A percentile compares a stretch with the other conserved stretches of the same genome.
Evolutionary conservation across 2,113 vertebrate genomes (phyloP).

Genomic region (Pseudopodoces humilis): DNA sequence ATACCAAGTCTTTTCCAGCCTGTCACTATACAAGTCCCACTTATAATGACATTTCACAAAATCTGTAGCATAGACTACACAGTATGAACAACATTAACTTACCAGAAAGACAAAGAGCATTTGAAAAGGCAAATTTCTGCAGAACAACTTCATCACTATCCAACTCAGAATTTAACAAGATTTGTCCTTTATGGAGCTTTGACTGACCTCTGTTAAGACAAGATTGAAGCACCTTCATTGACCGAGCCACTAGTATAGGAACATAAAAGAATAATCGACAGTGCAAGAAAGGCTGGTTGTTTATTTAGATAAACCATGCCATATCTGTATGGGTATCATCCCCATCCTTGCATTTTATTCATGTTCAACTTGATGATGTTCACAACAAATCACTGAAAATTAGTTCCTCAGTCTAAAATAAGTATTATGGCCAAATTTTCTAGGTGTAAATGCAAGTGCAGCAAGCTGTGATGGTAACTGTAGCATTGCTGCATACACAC

Average conservation of each 20-base stretch:
- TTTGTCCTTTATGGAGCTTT: slow-evolving; percentile 88
- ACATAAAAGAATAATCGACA: not conserved
- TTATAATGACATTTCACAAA: not conserved
- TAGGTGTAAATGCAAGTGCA: not conserved
- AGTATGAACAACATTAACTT: not conserved
- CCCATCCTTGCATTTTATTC: not conserved
- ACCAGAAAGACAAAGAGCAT: slow-evolving; percentile 95
- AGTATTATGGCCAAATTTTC: not conserved
- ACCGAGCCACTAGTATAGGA: not conserved
- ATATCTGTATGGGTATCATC: not conserved
- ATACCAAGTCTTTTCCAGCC: not conserved
- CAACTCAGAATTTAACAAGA: slow-evolving; percentile 82
- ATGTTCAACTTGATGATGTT: not conserved
- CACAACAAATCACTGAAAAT: not conserved
- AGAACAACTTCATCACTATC: slow-evolving; percentile 82
- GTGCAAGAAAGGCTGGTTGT: not conserved
- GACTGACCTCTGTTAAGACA: slow-evolving; percentile 84
- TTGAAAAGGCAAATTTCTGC: slow-evolving; percentile 98
- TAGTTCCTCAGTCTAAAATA: not conserved
- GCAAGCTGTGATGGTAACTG: not conserved
- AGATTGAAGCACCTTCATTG: slow-evolving; percentile 1
- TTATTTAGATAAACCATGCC: not conserved
- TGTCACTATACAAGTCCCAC: not conserved
- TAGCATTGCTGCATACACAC: not conserved
- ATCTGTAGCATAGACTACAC: not conserved